Percentiles rank a stretch among this genome's conserved stretches.
Evolutionary conservation across 2,888 invertebrate genomes (phyloP).

Genomic region (Pharmacophagus antenor): DNA sequence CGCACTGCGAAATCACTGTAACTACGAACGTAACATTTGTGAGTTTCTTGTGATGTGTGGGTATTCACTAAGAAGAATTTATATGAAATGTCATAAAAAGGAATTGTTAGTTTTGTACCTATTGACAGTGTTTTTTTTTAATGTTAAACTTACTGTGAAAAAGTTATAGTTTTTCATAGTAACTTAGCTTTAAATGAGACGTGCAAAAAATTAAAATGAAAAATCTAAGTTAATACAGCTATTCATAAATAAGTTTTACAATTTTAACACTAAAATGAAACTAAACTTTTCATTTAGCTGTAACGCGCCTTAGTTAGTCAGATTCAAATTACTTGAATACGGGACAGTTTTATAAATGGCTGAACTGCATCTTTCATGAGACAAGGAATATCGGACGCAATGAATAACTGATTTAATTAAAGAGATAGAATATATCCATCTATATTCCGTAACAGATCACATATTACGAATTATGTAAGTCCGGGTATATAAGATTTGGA

Average conservation of each 20-base stretch:
- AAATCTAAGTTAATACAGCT: no score
- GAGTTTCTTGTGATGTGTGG: no score
- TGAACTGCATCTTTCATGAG: constrained; percentile 76
- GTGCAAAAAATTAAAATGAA: no score
- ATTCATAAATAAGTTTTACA: neutral
- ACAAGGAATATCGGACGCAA: constrained; percentile 55
- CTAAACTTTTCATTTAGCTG: neutral
- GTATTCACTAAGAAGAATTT: no score
- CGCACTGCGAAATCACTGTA: no score
- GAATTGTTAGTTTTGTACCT: no score
- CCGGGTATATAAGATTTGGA: neutral
- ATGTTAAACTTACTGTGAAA: no score
- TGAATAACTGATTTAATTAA: constrained; percentile 76
- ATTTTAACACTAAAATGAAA: neutral
- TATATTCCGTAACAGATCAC: constrained; percentile 36
- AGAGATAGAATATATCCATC: constrained; percentile 51
- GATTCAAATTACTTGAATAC: neutral
- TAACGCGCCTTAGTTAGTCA: neutral
- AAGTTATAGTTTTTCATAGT: no score
- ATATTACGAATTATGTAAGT: neutral
- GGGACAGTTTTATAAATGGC: constrained; percentile 64
- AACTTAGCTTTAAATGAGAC: no score
- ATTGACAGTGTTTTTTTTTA: no score
- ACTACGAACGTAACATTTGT: no score
- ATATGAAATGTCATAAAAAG: no score